phyloP scores from a whole-genome alignment of 1,140 invertebrate genomes.

The Heterodera carotae region DNA sequence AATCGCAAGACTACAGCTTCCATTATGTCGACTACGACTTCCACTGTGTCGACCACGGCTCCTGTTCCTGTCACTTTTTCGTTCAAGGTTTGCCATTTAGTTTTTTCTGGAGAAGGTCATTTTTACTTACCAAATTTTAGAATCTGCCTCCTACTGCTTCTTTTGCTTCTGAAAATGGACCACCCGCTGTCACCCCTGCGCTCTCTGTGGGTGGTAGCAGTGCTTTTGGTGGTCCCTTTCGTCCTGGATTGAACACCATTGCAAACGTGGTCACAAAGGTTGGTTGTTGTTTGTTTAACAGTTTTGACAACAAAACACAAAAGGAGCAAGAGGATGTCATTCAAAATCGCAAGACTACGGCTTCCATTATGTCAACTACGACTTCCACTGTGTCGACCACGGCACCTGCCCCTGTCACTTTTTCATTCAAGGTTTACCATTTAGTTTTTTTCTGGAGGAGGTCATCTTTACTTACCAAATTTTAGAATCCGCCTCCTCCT shows the following conservation, averaged over 20 bases:
- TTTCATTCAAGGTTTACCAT: constrained; percentile 3
- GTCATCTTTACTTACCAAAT: background rate
- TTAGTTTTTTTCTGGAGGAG: too few species aligned
- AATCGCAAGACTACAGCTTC: background rate
- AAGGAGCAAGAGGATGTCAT: too few species aligned
- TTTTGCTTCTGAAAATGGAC: background rate
- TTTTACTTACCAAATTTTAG: background rate
- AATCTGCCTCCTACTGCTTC: too few species aligned
- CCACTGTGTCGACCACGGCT: background rate
- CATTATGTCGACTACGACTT: background rate
- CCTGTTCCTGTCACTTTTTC: constrained; percentile 8
- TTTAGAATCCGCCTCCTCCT: background rate
- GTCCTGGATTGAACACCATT: background rate
- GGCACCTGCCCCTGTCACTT: background rate
- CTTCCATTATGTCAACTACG: background rate
- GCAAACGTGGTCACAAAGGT: background rate
- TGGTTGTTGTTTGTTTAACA: too few species aligned
- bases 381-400: background rate
- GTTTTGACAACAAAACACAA: too few species aligned
- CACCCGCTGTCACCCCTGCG: background rate
- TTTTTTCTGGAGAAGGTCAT: too few species aligned
- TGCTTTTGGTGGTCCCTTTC: background rate
- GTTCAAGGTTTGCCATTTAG: constrained; percentile 2
- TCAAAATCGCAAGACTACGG: too few species aligned
- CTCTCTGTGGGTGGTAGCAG: background rate